phyloP scores from a whole-genome alignment of 2,888 invertebrate genomes.

The Nomada hirtipes region DNA sequence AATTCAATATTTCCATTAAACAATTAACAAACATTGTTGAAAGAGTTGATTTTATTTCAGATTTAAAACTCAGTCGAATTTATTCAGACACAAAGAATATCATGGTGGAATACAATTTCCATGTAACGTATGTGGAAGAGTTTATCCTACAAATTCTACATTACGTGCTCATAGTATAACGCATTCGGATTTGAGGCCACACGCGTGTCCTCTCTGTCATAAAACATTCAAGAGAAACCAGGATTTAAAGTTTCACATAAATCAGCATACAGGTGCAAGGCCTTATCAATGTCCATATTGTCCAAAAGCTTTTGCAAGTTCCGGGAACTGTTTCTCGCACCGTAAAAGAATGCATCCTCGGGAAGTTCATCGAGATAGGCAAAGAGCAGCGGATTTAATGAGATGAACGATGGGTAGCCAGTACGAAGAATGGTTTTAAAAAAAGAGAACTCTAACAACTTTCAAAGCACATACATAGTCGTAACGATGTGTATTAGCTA shows the following conservation, averaged over 20 bases:
- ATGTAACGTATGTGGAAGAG: conserved; percentile 89
- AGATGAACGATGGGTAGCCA: conserved; percentile 83
- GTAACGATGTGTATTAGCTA: conserved; percentile 45
- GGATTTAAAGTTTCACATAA: conserved; percentile 91
- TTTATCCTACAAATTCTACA: conserved; percentile 89
- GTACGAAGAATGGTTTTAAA: conserved; percentile 67
- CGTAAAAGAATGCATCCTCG: conserved; percentile 90
- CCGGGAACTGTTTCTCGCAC: conserved; percentile 91
- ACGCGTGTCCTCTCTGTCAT: conserved; percentile 88
- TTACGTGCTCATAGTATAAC: conserved; percentile 89
- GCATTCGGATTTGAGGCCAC: conserved; percentile 89
- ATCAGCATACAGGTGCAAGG: conserved; percentile 90
- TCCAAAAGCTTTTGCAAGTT: conserved; percentile 90
- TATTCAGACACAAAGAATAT: conserved; percentile 88
- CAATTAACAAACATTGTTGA: conserved; percentile 12
- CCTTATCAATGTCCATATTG: conserved; percentile 91
- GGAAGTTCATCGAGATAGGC: conserved; percentile 86
- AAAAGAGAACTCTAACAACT: conserved; percentile 41
- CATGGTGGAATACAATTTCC: conserved; percentile 86
- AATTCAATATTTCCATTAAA: neutral
- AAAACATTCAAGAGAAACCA: conserved; percentile 91
- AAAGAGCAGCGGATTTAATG: conserved; percentile 86
- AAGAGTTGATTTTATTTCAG: conserved; percentile 82
- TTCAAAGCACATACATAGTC: conserved; percentile 31
- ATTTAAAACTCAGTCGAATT: conserved; percentile 88